A percentile compares a stretch with the other conserved stretches of the same genome.
Conservation (phyloP, 53 echinoderm and acorn worm species). For the Patiria pectinifera region DNA sequence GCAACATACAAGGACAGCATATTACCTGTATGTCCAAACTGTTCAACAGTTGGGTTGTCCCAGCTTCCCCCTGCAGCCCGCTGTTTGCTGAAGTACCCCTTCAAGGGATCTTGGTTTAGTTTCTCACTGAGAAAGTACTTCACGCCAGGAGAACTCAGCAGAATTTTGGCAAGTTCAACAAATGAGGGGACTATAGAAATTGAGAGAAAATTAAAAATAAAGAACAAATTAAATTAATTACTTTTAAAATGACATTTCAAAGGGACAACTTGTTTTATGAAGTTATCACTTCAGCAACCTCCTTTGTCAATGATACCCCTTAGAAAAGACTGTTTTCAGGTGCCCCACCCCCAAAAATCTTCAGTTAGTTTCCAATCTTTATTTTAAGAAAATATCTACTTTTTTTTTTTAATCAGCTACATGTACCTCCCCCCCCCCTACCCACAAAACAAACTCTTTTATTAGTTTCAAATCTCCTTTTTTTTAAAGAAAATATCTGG, state of each 20-base stretch:
- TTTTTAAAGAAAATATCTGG: no score
- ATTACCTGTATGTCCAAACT: slow-evolving; percentile 19
- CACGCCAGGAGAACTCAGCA: slow-evolving; percentile 26
- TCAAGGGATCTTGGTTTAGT: slow-evolving; percentile 49
- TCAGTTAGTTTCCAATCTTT: no score
- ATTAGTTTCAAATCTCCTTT: no score
- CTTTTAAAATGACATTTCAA: background rate
- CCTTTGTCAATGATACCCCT: background rate
- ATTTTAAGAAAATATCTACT: no score
- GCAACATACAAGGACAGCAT: background rate
- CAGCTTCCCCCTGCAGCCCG: slow-evolving; percentile 12
- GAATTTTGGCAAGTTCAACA: background rate
- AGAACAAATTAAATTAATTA: background rate
- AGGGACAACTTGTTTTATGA: no score
- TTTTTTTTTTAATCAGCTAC: no score
- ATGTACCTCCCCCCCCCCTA: no score
- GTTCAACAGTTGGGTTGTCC: slow-evolving; percentile 21
- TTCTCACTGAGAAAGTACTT: slow-evolving; percentile 61
- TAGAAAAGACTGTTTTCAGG: no score
- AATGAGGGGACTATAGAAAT: slow-evolving; percentile 37
- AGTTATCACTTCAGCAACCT: no score
- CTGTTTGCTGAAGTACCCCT: slow-evolving; percentile 59
- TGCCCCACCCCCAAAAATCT: no score
- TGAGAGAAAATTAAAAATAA: background rate
- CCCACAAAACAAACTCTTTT: no score